phyloP scores from a whole-genome alignment of 2,888 invertebrate genomes.

The Mythimna pallens region DNA sequence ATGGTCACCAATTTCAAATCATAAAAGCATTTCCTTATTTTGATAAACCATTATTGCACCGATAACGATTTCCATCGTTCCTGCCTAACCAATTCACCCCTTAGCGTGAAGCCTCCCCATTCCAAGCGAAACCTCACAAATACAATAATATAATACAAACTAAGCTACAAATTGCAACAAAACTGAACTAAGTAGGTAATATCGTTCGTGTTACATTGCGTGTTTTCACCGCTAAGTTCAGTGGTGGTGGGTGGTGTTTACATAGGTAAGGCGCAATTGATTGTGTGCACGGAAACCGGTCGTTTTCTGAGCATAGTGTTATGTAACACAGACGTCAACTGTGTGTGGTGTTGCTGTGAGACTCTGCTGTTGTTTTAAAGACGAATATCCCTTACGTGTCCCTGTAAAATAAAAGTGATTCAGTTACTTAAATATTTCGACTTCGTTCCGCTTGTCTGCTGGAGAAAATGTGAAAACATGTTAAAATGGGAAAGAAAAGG shows the following conservation, averaged over 20 bases:
- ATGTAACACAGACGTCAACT: conserved; percentile 42
- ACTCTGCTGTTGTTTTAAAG: conserved; percentile 39
- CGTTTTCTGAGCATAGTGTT: conserved; percentile 22
- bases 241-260: conserved; percentile 5
- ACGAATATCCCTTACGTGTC: conserved; percentile 58
- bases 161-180: conserved; percentile 44
- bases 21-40: conserved; percentile 1
- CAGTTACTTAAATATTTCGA: neutral
- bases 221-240: conserved; percentile 19
- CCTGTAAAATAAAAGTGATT: conserved; percentile 49
- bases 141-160: conserved; percentile 49
- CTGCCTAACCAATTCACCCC: neutral
- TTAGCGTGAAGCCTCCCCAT: conserved; percentile 32
- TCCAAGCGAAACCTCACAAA: conserved; percentile 42
- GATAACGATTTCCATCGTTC: conserved; percentile 34
- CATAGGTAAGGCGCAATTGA: conserved; percentile 41
- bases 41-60: neutral
- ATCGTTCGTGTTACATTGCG: conserved; percentile 45
- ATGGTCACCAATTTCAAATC: neutral
- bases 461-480: too few relatives aligned
- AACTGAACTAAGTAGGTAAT: conserved; percentile 23
- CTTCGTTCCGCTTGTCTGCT: too few relatives aligned
- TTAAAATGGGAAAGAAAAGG: too few relatives aligned
- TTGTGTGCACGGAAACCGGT: conserved; percentile 34
- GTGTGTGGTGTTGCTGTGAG: conserved; percentile 44